These are phyloP conservation scores for Jacana jacana DNA, from an alignment of 2,113 vertebrate species.

Conservation along the genomic window DNA sequence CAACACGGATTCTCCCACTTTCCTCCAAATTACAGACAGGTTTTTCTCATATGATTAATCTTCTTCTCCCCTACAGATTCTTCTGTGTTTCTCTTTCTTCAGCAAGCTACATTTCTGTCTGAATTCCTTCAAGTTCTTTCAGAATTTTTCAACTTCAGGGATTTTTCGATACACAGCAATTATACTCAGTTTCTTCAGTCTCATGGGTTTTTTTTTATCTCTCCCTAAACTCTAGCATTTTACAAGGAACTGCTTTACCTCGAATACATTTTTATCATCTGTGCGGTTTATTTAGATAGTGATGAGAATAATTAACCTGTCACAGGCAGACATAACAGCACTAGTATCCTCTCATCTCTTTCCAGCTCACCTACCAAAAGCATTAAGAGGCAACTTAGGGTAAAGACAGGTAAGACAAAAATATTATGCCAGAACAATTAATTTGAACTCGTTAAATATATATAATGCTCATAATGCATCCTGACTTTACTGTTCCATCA, in stretches of 20 bases:
- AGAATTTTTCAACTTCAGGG: background rate
- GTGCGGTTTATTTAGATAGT: background rate
- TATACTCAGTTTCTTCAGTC: background rate
- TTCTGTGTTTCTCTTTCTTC: background rate
- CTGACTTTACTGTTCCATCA: background rate
- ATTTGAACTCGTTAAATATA: background rate
- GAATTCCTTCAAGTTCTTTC: background rate
- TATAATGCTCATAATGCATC: background rate
- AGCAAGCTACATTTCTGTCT: background rate
- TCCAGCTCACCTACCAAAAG: background rate
- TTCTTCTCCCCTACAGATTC: background rate
- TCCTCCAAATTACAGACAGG: background rate
- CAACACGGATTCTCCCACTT: background rate
- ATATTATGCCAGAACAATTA: background rate
- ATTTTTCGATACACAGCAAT: background rate
- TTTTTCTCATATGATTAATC: background rate
- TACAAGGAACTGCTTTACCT: background rate
- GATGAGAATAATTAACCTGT: background rate
- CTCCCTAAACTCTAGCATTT: background rate
- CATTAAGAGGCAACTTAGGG: background rate
- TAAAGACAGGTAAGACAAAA: background rate
- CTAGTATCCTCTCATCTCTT: background rate
- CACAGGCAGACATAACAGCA: background rate
- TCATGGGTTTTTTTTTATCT: background rate
- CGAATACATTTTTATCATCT: background rate